Evolutionary conservation across 2,888 invertebrate species (phyloP).

Genomic region (Acrocyrtus sp.): DNA sequence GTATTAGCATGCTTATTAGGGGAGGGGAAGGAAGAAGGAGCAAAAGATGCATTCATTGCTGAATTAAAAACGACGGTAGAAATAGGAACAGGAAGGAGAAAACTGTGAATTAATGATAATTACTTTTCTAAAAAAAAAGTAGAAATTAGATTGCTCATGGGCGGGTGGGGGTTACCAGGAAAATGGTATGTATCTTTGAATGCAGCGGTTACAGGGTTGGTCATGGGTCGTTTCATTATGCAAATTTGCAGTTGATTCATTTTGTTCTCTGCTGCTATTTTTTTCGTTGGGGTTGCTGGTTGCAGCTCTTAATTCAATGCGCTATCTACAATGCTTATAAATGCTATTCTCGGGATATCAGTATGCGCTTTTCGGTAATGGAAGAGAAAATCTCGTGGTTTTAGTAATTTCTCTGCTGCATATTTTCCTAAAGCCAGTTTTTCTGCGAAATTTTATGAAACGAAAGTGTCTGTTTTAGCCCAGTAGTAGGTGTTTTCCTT

Average conservation of each 20-base stretch:
- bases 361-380: too few relatives aligned
- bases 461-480: too few relatives aligned
- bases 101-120: slow-evolving; percentile 43
- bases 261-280: background rate
- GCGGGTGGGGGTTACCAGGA: slow-evolving; percentile 18
- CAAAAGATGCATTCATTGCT: background rate
- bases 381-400: too few relatives aligned
- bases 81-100: slow-evolving; percentile 15
- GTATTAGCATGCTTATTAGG: background rate
- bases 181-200: too few relatives aligned
- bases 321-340: too few relatives aligned
- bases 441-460: too few relatives aligned
- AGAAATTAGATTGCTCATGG: slow-evolving; percentile 1
- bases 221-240: slow-evolving; percentile 49
- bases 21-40: slow-evolving; percentile 33
- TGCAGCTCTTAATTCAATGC: background rate
- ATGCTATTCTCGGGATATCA: background rate
- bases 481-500: too few relatives aligned
- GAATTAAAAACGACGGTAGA: background rate
- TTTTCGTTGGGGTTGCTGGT: slow-evolving; percentile 21
- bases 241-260: slow-evolving; percentile 23
- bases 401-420: too few relatives aligned
- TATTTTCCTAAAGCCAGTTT: too few relatives aligned
- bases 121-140: too few relatives aligned
- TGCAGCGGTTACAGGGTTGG: slow-evolving; percentile 31